Conservation (phyloP, 1,140 invertebrate species). For the Sycophaga agraensis region DNA sequence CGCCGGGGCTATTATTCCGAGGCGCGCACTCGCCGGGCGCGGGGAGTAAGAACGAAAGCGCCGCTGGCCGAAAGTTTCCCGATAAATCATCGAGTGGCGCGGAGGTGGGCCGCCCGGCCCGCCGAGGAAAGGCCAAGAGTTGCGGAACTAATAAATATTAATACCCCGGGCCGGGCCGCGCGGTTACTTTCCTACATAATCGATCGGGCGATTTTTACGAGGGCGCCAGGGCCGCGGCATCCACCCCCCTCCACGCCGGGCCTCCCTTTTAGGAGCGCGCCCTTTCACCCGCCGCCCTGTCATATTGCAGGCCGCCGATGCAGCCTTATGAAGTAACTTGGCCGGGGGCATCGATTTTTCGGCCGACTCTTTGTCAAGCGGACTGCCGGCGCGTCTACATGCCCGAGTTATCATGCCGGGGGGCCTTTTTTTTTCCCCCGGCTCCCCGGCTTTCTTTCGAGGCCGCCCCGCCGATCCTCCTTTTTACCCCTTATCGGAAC, state of each 20-base stretch:
- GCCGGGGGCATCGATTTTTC: slow-evolving; percentile 20
- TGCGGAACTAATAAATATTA: slow-evolving; percentile 36
- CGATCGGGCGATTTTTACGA: slow-evolving; percentile 33
- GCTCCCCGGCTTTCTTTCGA: too few relatives aligned
- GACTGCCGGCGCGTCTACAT: slow-evolving; percentile 11
- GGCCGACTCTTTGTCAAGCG: slow-evolving; percentile 13
- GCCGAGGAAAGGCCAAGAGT: slow-evolving; percentile 25
- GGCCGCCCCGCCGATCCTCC: background rate
- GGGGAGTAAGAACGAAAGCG: background rate
- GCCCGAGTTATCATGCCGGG: background rate
- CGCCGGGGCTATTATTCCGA: slow-evolving; percentile 24
- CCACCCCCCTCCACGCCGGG: background rate
- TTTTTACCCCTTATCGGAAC: slow-evolving; percentile 17
- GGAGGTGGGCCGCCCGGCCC: background rate
- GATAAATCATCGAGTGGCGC: slow-evolving; percentile 26
- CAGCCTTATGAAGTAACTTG: slow-evolving; percentile 20
- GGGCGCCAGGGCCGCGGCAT: background rate
- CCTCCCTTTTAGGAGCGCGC: background rate
- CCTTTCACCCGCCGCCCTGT: background rate
- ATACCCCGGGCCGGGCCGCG: slow-evolving; percentile 11
- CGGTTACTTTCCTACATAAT: slow-evolving; percentile 18
- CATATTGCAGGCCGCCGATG: slow-evolving; percentile 4
- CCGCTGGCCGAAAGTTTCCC: slow-evolving; percentile 20
- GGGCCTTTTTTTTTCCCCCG: background rate
- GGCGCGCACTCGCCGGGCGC: slow-evolving; percentile 1